Evolutionary conservation across 37 sponge, comb jelly and placozoan genomes (phyloP).

Genomic region (Corticium candelabrum): DNA sequence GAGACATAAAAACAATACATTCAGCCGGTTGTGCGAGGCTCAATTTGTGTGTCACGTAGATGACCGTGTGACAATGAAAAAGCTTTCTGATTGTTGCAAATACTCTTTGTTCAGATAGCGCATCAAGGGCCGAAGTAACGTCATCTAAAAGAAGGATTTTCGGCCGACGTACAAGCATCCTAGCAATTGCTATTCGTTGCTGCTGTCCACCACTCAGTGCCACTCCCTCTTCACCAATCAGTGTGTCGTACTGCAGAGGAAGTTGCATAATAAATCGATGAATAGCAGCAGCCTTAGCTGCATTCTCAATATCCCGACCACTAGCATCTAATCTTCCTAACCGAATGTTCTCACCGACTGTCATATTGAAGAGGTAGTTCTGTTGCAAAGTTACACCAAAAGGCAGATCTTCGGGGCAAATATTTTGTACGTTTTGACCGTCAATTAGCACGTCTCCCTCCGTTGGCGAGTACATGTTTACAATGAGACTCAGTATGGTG

Average conservation of each 20-base stretch:
- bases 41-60: neutral
- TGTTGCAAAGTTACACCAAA: neutral
- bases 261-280: neutral
- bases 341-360: neutral
- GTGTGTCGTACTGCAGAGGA: neutral
- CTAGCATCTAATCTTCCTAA: neutral
- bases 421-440: neutral
- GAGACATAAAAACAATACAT: neutral
- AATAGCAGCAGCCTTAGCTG: neutral
- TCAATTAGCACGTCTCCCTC: conserved; percentile 25
- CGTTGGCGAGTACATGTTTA: conserved; percentile 33
- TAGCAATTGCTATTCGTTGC: neutral
- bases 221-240: neutral
- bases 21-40: neutral
- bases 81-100: neutral
- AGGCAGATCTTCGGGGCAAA: neutral
- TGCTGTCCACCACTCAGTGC: neutral
- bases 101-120: neutral
- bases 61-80: neutral
- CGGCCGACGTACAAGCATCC: neutral
- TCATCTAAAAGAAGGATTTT: neutral
- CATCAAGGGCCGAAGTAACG: neutral
- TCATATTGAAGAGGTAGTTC: neutral
- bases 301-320: neutral
- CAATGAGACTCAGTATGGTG: conserved; percentile 38